Base-by-base conservation (phyloP, 2,888 invertebrate species). In the Drosophila nigricruria region DNA sequence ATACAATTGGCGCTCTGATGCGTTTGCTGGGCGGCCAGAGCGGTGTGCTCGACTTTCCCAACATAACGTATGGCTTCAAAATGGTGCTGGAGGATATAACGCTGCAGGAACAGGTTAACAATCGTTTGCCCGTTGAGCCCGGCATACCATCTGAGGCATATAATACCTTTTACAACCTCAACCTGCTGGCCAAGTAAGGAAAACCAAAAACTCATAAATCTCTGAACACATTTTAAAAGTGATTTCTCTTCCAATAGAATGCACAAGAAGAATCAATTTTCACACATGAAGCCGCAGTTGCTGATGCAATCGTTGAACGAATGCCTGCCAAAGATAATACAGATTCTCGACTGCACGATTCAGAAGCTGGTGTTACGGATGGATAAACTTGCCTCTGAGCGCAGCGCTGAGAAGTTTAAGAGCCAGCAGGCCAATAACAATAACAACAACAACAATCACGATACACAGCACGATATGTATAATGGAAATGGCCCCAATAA, bases 131-230 rank as follows among this genome's bases (percentile, higher is more conserved):
- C 4, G 70, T 77, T 1, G 82, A 89, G 1, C 85, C 92, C 1
- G 91, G 91, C 12, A 71, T 83, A 1, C 74, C 79, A 6, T 73
- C 86, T 4, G 93, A 93, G 36, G 92, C 92, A 0, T 88, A 92
- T 27, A 94, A 93, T 66, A 91, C 94, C 0, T 93, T 94, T 65
- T 92, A 92, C 69, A 94, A 94, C 87, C 91, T 94, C 25, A 92
- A 92, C 5, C 81, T 89, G n/a, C 71, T 94, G 34, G 89, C 91
- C 23, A 91, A 89, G 94, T 85, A 90, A 91, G 91, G 91, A 89
- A 3, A 5, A 67, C 0, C 5, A 74, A 73, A 65, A 0, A n/a
- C 3, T 5, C n/a, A 14, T 0, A 14, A 3, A 42, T 8, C 16
- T n/a, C 18, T 6, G 38, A 42, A 16, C 27, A 30, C 0, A 10